These are phyloP conservation scores for Drosophila histrio DNA, from an alignment of 2,888 invertebrate species.

Conservation along the genomic window DNA sequence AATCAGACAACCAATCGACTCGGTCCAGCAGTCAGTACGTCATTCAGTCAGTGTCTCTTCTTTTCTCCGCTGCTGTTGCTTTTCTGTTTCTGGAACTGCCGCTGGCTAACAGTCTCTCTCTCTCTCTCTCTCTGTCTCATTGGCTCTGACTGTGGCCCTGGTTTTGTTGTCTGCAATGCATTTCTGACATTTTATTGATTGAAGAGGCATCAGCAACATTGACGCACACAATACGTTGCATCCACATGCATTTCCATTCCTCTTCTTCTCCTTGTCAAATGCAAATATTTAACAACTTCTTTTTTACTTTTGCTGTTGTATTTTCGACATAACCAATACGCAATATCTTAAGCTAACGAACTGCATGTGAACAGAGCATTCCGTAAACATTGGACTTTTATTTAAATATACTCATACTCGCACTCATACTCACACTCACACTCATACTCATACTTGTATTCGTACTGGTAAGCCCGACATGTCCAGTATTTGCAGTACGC, in stretches of 20 bases:
- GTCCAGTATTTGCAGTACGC: conserved; percentile 39
- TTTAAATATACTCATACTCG: conserved; percentile 58
- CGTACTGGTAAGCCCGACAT: conserved; percentile 20
- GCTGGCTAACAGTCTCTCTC: not conserved
- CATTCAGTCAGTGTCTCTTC: conserved; percentile 56
- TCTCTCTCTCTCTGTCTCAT: not conserved
- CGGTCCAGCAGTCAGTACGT: conserved; percentile 63
- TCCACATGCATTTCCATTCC: not conserved
- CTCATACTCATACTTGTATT: not conserved
- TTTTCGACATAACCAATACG: conserved; percentile 48
- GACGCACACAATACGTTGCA: conserved; percentile 51
- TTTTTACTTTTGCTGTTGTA: conserved; percentile 14
- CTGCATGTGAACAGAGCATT: conserved; percentile 42
- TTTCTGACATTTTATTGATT: conserved; percentile 78
- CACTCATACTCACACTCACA: conserved; percentile 8
- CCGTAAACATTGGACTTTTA: conserved; percentile 71
- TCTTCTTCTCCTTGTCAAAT: conserved; percentile 36
- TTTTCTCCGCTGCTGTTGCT: conserved; percentile 10
- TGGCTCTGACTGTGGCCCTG: conserved; percentile 8
- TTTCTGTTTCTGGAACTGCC: not conserved
- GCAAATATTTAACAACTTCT: conserved; percentile 68
- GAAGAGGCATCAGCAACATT: conserved; percentile 71
- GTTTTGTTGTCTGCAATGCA: conserved; percentile 65
- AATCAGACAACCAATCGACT: conserved; percentile 69
- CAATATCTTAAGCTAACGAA: conserved; percentile 60